Percentiles rank a stretch among this genome's conserved stretches.
Conservation (phyloP, 2,113 vertebrate species). For the Sinocyclocheilus grahami region DNA sequence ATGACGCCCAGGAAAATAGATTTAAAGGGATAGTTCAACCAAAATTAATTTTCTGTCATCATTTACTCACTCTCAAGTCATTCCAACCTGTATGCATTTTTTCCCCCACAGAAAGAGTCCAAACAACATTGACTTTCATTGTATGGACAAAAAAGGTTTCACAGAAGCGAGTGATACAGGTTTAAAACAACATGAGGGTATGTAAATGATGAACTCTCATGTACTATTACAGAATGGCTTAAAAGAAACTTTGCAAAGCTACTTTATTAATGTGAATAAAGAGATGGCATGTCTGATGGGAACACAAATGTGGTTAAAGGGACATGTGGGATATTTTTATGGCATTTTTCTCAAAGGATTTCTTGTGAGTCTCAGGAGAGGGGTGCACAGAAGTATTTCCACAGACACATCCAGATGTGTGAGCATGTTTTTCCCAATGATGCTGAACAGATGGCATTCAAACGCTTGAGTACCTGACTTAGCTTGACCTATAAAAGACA, state of each 20-base stretch:
- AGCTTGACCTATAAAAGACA: conserved; percentile 36
- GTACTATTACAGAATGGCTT: neutral
- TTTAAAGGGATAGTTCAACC: neutral
- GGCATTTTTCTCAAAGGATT: conserved; percentile 40
- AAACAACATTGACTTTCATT: neutral
- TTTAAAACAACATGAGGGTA: neutral
- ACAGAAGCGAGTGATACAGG: too few relatives aligned
- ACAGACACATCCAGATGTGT: conserved; percentile 40
- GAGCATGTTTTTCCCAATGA: conserved; percentile 35
- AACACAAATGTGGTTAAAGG: neutral
- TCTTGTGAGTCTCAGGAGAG: conserved; percentile 11
- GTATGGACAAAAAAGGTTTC: neutral
- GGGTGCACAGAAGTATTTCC: conserved; percentile 30
- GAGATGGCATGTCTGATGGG: conserved; percentile 11
- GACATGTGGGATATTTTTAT: conserved; percentile 21
- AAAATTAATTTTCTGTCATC: neutral
- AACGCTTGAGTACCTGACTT: conserved; percentile 39
- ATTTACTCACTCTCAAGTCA: neutral
- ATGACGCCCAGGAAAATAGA: neutral
- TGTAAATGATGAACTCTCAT: neutral
- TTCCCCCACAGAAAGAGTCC: neutral
- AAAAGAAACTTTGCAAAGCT: neutral
- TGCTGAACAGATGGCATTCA: conserved; percentile 44
- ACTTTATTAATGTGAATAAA: neutral
- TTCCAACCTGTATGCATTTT: neutral